A percentile compares a stretch with the other conserved stretches of the same genome.
Conservation (phyloP, 1,140 invertebrate genomes). For the Oryctes rhinoceros region DNA sequence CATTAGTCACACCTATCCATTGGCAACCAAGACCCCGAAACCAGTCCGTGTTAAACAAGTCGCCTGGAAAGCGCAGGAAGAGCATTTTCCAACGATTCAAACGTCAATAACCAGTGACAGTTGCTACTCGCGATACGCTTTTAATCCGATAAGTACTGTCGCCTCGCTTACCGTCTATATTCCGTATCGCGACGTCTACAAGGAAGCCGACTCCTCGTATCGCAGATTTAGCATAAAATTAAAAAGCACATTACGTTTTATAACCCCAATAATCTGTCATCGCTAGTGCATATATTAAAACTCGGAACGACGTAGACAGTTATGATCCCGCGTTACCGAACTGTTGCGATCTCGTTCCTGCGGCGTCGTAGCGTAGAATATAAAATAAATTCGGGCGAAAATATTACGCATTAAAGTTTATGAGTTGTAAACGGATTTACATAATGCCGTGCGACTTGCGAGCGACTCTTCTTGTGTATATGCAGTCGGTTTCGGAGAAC, state of each 20-base stretch:
- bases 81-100: no score
- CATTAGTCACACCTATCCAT: no score
- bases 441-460: background rate
- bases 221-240: background rate
- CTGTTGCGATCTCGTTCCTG: background rate
- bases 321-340: background rate
- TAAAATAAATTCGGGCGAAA: constrained; percentile 18
- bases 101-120: no score
- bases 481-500: no score
- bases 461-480: no score
- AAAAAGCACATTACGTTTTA: constrained; percentile 13
- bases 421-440: constrained; percentile 30
- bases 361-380: background rate
- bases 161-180: no score
- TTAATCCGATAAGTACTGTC: no score
- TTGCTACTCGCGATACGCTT: no score
- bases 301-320: background rate
- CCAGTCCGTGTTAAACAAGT: no score
- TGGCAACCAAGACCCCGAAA: no score
- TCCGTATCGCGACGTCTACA: background rate
- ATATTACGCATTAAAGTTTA: constrained; percentile 35
- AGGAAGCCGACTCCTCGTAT: background rate
- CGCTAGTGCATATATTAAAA: background rate
- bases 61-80: no score
- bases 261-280: constrained; percentile 21